Evolutionary conservation across 2,113 vertebrate genomes (phyloP).

Genomic region (Petroica traversi): DNA sequence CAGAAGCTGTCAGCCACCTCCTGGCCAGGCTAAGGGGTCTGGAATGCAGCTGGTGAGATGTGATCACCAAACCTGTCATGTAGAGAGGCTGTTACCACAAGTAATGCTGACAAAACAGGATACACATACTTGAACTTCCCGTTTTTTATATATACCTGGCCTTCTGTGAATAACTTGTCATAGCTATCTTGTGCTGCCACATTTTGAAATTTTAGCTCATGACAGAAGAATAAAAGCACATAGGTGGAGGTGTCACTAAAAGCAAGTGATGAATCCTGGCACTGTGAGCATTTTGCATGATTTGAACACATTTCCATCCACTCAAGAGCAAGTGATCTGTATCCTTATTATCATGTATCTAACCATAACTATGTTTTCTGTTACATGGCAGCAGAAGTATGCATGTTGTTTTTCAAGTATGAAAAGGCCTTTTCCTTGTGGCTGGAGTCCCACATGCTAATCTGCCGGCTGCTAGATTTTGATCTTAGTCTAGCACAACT

Average conservation of each 20-base stretch:
- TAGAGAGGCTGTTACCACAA: neutral
- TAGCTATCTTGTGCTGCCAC: neutral
- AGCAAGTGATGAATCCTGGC: neutral
- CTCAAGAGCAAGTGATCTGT: neutral
- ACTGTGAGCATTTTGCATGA: neutral
- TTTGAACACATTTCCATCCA: neutral
- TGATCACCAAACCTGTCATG: neutral
- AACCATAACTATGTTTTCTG: neutral
- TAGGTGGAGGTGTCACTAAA: neutral
- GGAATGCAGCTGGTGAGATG: neutral
- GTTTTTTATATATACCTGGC: neutral
- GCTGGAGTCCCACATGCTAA: neutral
- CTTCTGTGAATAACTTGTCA: neutral
- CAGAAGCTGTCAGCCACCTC: neutral
- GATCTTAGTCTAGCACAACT: neutral
- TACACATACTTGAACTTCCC: neutral
- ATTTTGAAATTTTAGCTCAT: neutral
- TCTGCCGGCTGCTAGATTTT: neutral
- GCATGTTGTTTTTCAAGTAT: neutral
- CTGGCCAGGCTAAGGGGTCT: neutral
- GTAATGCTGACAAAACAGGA: neutral
- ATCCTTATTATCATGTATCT: neutral
- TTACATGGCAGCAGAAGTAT: slow-evolving; percentile 1
- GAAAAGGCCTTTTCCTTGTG: neutral
- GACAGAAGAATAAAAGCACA: neutral